Evolutionary conservation across 2,888 invertebrate species (phyloP).

Genomic region (Watsonalla binaria): DNA sequence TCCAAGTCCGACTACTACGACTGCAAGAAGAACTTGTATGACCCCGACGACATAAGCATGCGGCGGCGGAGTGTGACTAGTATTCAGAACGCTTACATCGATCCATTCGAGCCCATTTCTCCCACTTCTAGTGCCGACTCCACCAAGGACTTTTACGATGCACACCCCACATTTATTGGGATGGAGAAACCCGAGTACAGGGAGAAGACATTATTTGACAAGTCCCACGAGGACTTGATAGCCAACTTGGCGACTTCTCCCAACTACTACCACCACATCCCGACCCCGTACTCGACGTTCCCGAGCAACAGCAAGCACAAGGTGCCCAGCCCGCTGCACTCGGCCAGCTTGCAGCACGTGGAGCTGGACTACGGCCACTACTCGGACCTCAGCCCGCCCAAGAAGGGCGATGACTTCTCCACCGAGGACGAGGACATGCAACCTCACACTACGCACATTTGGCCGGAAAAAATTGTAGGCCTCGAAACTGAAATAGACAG

Average conservation of each 20-base stretch:
- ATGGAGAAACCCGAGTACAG: conserved; percentile 69
- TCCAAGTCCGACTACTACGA: conserved; percentile 86
- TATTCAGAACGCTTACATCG: conserved; percentile 61
- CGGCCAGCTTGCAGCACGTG: conserved; percentile 84
- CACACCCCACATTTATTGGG: conserved; percentile 64
- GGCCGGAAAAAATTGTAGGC: conserved; percentile 76
- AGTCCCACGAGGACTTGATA: conserved; percentile 80
- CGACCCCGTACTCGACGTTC: conserved; percentile 81
- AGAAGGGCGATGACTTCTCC: conserved; percentile 67
- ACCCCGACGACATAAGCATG: conserved; percentile 52
- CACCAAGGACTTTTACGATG: conserved; percentile 80
- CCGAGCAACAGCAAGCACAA: conserved; percentile 79
- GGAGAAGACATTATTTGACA: conserved; percentile 74
- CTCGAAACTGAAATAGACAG: conserved; percentile 72
- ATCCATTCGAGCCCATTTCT: conserved; percentile 70
- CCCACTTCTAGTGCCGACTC: conserved; percentile 85
- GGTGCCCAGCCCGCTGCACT: conserved; percentile 80
- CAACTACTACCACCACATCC: conserved; percentile 76
- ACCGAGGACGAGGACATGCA: conserved; percentile 76
- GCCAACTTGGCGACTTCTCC: conserved; percentile 72
- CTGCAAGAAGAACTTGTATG: conserved; percentile 76
- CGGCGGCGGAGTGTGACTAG: conserved; percentile 55
- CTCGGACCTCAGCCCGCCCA: conserved; percentile 54
- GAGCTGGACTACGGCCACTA: conserved; percentile 77
- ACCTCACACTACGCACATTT: conserved; percentile 70